Evolutionary conservation across 2,888 invertebrate genomes (phyloP).

Genomic region (Eristalis pertinax): DNA sequence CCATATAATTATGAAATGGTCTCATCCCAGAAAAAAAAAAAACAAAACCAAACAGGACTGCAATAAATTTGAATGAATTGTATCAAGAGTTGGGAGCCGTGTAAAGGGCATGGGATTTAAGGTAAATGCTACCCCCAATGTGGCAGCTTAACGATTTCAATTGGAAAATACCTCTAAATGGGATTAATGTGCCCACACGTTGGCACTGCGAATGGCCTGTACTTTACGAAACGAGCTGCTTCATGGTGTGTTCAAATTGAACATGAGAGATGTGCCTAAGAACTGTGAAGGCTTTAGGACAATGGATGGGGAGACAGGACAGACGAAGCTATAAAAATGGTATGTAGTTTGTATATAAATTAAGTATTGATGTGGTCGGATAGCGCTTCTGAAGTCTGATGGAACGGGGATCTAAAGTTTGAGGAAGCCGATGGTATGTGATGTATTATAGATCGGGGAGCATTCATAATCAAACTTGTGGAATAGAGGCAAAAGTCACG

Average conservation of each 20-base stretch:
- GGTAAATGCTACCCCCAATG: neutral
- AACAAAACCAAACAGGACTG: neutral
- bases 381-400: no score
- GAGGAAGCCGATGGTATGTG: no score
- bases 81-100: neutral
- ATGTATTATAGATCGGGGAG: no score
- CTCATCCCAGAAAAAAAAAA: slow-evolving; percentile 11
- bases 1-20: slow-evolving; percentile 61
- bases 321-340: no score
- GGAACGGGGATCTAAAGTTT: no score
- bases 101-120: neutral
- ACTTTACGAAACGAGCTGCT: neutral
- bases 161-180: neutral
- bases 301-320: neutral
- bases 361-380: no score
- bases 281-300: neutral
- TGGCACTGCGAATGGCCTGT: neutral
- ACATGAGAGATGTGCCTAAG: neutral
- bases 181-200: neutral
- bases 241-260: neutral
- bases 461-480: no score
- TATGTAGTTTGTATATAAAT: no score
- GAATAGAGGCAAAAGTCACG: no score
- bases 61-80: neutral
- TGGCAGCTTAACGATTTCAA: slow-evolving; percentile 6